phyloP scores from a whole-genome alignment of 2,797 vertebrate species.

The Nannoperca australis region DNA sequence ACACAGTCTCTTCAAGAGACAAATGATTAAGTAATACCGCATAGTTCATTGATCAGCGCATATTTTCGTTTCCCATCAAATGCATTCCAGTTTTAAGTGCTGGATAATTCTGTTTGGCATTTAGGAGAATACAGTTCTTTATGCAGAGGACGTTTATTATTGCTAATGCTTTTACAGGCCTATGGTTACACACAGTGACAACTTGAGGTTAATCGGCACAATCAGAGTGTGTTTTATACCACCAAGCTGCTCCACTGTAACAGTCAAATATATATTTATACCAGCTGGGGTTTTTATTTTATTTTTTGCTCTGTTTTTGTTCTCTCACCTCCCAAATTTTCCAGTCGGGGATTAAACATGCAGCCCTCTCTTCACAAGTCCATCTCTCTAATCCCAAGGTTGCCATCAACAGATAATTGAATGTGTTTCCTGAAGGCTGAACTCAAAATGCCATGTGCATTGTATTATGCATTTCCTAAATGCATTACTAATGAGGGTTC shows the following conservation, averaged over 20 bases:
- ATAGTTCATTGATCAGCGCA: constrained; percentile 6
- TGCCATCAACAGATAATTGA: constrained; percentile 31
- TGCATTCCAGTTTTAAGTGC: constrained; percentile 9
- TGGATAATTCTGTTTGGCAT: constrained; percentile 3
- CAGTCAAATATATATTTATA: constrained; percentile 3
- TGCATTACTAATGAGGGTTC: constrained; percentile 38
- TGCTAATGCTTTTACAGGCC: background rate
- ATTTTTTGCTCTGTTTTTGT: background rate
- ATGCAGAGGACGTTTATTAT: constrained; percentile 1
- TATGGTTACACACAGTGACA: background rate
- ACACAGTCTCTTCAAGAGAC: background rate
- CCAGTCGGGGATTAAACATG: constrained; percentile 4
- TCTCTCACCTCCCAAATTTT: background rate
- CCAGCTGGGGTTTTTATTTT: background rate
- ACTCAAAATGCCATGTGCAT: constrained; percentile 35
- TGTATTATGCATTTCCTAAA: constrained; percentile 46
- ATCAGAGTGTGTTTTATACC: background rate
- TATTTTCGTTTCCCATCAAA: constrained; percentile 12
- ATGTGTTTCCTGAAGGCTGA: constrained; percentile 50
- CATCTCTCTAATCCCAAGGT: constrained; percentile 22
- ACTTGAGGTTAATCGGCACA: background rate
- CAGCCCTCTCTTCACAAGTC: background rate
- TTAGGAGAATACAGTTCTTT: background rate
- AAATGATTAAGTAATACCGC: constrained; percentile 19
- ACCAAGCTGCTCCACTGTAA: background rate